Conservation (phyloP, 2,888 invertebrate genomes). For the Orthonychiurus folsomi region DNA sequence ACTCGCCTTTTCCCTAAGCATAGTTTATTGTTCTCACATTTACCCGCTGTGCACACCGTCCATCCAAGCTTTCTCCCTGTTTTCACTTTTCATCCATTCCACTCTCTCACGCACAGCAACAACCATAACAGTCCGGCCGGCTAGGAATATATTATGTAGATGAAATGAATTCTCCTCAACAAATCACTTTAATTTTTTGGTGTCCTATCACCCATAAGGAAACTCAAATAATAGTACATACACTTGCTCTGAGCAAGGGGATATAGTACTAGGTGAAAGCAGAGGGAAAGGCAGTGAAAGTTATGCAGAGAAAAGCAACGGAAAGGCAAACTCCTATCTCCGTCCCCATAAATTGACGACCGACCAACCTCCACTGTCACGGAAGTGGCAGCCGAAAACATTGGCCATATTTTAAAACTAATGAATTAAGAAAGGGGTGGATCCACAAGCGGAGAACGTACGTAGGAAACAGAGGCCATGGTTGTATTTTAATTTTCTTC, state of each 20-base stretch:
- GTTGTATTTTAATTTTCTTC: conserved; percentile 10
- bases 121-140: too few relatives aligned
- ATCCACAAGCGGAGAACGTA: neutral
- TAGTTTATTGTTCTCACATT: conserved; percentile 3
- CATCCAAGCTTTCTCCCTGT: neutral
- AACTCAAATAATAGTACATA: neutral
- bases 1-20: neutral
- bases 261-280: neutral
- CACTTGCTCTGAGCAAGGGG: neutral
- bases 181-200: conserved; percentile 1
- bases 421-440: conserved; percentile 10
- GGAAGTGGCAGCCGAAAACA: neutral
- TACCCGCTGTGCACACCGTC: neutral
- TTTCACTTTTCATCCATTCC: neutral
- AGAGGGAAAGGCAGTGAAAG: too few relatives aligned
- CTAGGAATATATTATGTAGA: neutral
- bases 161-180: neutral
- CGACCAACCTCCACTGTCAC: neutral
- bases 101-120: neutral
- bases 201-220: too few relatives aligned
- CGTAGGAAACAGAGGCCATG: neutral
- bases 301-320: too few relatives aligned
- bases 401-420: conserved; percentile 13
- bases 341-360: neutral
- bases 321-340: conserved; percentile 2